phyloP scores from a whole-genome alignment of 92 coral and sea anemone species.

The Zoanthus sansibaricus region DNA sequence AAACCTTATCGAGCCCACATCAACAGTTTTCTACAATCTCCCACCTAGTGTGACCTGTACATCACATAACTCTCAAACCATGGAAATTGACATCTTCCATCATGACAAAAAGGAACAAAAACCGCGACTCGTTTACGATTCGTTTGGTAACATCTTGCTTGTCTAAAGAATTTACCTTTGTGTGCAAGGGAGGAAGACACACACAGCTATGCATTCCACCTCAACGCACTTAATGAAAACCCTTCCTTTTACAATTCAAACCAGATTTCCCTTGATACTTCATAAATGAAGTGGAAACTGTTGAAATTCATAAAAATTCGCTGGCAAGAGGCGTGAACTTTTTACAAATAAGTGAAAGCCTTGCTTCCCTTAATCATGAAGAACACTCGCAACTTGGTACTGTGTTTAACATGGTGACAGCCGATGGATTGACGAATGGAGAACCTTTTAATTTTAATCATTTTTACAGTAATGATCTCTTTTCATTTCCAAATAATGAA shows the following conservation, averaged over 20 bases:
- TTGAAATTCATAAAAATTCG: slow-evolving; percentile 31
- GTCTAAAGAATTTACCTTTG: slow-evolving; percentile 55
- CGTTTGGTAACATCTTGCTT: slow-evolving; percentile 58
- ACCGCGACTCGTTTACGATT: slow-evolving; percentile 50
- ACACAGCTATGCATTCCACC: slow-evolving; percentile 17
- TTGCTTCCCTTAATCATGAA: slow-evolving; percentile 45
- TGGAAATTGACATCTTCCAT: slow-evolving; percentile 37
- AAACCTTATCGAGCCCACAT: slow-evolving; percentile 67
- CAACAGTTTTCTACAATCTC: slow-evolving; percentile 50
- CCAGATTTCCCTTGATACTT: slow-evolving; percentile 45
- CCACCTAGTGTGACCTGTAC: slow-evolving; percentile 46
- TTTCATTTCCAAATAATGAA: slow-evolving; percentile 32
- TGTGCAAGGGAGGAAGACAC: slow-evolving; percentile 31
- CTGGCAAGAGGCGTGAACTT: slow-evolving; percentile 50
- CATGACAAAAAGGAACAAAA: slow-evolving; percentile 17
- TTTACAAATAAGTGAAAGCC: slow-evolving; percentile 54
- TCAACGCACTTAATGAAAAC: slow-evolving; percentile 32
- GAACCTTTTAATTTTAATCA: slow-evolving; percentile 7
- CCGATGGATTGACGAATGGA: background rate
- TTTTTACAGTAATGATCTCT: slow-evolving; percentile 36
- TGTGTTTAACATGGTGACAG: slow-evolving; percentile 15
- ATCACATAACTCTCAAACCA: slow-evolving; percentile 31
- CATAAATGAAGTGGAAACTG: slow-evolving; percentile 48
- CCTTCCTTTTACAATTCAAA: slow-evolving; percentile 31
- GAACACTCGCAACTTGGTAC: slow-evolving; percentile 35